Evolutionary conservation across 1,140 invertebrate species (phyloP), one percentile per base, ranked within the genome.

Genomic region (Cheumatopsyche charites): DNA sequence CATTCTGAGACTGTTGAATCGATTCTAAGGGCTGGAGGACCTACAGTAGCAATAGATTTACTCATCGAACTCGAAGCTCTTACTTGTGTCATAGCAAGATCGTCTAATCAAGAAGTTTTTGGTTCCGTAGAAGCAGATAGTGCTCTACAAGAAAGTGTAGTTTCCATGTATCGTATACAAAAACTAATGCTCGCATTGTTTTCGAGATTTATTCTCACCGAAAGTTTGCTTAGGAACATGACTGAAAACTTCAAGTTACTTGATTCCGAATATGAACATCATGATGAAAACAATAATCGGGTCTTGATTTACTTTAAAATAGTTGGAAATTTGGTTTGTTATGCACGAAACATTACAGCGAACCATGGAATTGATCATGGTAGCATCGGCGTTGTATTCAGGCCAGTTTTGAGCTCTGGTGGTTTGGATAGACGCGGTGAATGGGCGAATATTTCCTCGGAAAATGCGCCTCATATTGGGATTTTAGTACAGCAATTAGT

Each of bases 1-100:
- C 94, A 96, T 80, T 83, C 90, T 36, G 93, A 96, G 74, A 90
- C 91, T 26, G 87, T 96, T 15, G 91, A 92, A 75, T 86, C 89
- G 74, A 88, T 94, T 45, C 80, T 97, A 13, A 83, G 86, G 76
- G 88, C 89, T 49, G 88, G 88, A 17, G 89, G 88, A 72, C 88
- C 90, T 0, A 86, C 84, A 21, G 86, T 91, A 0, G 86, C 87
- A 0, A 74, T 84, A 0, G 87, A 87, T 6, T 80, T 90, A 21
- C 80, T 95, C 23, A 86, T 89, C 72, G 92, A 94, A 78, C 80
- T 94, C 41, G 88, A 91, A 9, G 86, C 89, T 12, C 82, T 94
- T 0, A 93, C 91, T n/a, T 90, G 89, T 19, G 88, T 96, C 0
- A 89, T 95, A 75, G 89, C 92, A 0, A 87, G 92, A 75, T 90